Evolutionary conservation across 1,140 invertebrate species (phyloP).

Genomic region (Drosophila tristis): DNA sequence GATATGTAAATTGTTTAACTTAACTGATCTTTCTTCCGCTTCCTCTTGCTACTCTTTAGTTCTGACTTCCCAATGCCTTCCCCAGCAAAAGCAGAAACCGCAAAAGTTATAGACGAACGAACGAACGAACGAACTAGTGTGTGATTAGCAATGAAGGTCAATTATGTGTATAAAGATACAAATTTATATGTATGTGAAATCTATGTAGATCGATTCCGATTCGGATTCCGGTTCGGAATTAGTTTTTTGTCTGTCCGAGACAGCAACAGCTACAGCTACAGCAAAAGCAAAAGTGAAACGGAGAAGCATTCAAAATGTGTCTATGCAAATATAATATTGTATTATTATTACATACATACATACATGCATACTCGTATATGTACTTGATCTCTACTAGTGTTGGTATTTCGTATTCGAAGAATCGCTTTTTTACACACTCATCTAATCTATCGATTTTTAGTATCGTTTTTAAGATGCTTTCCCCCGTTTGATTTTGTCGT

Average conservation of each 20-base stretch:
- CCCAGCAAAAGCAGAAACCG: conserved; percentile 52
- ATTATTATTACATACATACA: conserved; percentile 4
- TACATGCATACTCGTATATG: neutral
- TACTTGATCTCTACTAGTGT: conserved; percentile 38
- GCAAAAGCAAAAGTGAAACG: conserved; percentile 55
- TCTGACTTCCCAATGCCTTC: conserved; percentile 33
- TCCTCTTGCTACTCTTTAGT: conserved; percentile 3
- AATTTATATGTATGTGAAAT: conserved; percentile 66
- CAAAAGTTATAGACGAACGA: conserved; percentile 52
- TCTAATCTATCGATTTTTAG: conserved; percentile 38
- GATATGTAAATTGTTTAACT: conserved; percentile 27
- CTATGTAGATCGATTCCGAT: conserved; percentile 19
- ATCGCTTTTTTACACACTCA: conserved; percentile 45
- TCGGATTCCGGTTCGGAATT: conserved; percentile 16
- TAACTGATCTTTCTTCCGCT: conserved; percentile 16
- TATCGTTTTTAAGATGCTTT: conserved; percentile 25
- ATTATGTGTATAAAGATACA: conserved; percentile 72
- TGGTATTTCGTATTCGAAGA: conserved; percentile 52
- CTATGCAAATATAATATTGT: conserved; percentile 70
- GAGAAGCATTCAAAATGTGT: conserved; percentile 79
- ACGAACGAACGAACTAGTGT: conserved; percentile 66
- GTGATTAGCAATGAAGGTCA: conserved; percentile 84
- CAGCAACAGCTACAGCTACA: conserved; percentile 33
- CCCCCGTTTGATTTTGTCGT: conserved; percentile 24
- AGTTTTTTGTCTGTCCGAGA: conserved; percentile 46